Percentiles rank a stretch among this genome's conserved stretches.
Conservation (phyloP, 2,113 vertebrate species). For the Lontra canadensis region DNA sequence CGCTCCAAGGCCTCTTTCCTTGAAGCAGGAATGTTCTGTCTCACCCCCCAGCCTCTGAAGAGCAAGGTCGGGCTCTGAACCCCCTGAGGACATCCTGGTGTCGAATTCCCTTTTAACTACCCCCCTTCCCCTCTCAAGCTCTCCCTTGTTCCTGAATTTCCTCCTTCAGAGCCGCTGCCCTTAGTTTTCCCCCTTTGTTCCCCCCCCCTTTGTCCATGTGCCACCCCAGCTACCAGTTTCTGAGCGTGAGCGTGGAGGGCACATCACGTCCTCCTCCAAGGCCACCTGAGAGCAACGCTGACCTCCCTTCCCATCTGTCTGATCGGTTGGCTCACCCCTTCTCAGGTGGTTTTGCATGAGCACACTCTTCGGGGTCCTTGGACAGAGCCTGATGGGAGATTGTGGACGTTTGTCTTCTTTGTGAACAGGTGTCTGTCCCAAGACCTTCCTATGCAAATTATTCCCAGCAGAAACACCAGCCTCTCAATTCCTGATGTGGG, state of each 20-base stretch:
- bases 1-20: neutral
- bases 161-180: neutral
- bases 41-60: neutral
- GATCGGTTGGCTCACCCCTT: neutral
- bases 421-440: neutral
- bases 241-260: accelerated
- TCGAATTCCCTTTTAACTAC: accelerated
- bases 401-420: neutral
- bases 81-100: too few relatives aligned
- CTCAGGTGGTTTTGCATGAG: too few relatives aligned
- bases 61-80: neutral
- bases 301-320: accelerated
- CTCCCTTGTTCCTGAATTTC: too few relatives aligned
- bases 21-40: neutral
- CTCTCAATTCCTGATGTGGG: accelerated
- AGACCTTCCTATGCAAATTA: neutral
- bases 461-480: neutral
- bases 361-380: neutral
- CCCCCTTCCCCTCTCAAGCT: neutral
- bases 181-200: too few relatives aligned
- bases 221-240: neutral
- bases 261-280: too few relatives aligned
- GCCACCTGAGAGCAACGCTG: accelerated
- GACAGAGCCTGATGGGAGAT: too few relatives aligned
- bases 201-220: too few relatives aligned